phyloP scores from a whole-genome alignment of 2,888 invertebrate genomes.

The Siphlonurus alternatus region DNA sequence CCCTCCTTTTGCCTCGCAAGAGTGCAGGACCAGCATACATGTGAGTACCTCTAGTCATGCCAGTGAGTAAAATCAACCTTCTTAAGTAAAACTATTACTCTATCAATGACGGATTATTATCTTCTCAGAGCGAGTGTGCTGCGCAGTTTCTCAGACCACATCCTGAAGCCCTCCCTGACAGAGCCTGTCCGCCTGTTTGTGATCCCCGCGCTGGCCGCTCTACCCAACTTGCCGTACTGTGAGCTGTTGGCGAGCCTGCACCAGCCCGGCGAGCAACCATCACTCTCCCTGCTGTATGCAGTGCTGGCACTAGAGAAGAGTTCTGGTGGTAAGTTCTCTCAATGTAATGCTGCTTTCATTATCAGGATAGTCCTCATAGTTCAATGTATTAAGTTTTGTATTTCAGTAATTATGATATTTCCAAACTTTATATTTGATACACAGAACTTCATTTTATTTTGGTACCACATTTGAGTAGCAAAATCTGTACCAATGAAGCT shows the following conservation, averaged over 20 bases:
- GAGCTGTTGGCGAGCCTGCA: slow-evolving; percentile 23
- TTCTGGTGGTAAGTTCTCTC: slow-evolving; percentile 40
- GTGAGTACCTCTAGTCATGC: slow-evolving; percentile 5
- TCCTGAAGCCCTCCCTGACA: slow-evolving; percentile 46
- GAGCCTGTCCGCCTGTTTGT: slow-evolving; percentile 50
- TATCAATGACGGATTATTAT: too few species aligned
- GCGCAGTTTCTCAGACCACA: slow-evolving; percentile 42
- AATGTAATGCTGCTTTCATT: too few species aligned
- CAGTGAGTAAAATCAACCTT: too few species aligned
- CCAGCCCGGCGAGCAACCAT: slow-evolving; percentile 21
- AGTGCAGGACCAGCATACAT: background rate
- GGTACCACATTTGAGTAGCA: too few species aligned
- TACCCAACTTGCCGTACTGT: slow-evolving; percentile 30
- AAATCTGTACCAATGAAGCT: too few species aligned
- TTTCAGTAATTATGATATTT: too few species aligned
- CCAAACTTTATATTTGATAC: too few species aligned
- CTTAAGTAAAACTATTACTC: too few species aligned
- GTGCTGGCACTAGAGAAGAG: slow-evolving; percentile 47
- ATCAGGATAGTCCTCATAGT: too few species aligned
- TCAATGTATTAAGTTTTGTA: too few species aligned
- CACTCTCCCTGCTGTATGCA: slow-evolving; percentile 49
- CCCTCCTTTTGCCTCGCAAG: slow-evolving; percentile 35
- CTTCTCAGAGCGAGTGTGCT: slow-evolving; percentile 33
- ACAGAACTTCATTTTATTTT: too few species aligned
- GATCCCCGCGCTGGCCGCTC: slow-evolving; percentile 45